Conservation (phyloP, 2,113 vertebrate genomes). For the Helogale parvula region DNA sequence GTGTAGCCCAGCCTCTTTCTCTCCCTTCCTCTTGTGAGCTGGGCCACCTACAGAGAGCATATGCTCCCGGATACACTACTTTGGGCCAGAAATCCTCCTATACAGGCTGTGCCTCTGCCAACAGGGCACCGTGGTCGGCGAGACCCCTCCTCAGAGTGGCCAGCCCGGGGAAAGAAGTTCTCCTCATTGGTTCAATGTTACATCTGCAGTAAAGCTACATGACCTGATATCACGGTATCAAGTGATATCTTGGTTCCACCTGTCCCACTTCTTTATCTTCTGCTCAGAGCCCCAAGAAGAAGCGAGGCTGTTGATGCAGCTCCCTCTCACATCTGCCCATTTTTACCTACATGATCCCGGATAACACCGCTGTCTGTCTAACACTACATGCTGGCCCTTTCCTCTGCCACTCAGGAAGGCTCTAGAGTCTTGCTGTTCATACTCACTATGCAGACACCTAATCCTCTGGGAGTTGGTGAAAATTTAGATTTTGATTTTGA, state of each 20-base stretch:
- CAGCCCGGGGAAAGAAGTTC: not conserved
- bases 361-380: not conserved
- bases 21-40: not conserved
- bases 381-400: not conserved
- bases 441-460: not conserved
- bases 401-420: not conserved
- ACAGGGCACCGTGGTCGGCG: accelerated
- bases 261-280: not conserved
- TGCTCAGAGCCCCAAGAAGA: not conserved
- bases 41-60: not conserved
- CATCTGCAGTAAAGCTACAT: not conserved
- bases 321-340: not conserved
- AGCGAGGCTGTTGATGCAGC: not conserved
- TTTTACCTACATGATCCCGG: not conserved
- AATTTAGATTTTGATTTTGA: not conserved
- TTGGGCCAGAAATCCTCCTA: not conserved
- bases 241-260: not conserved
- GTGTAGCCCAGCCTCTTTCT: not conserved
- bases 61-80: not conserved
- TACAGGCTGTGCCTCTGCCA: not conserved
- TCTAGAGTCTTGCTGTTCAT: not conserved
- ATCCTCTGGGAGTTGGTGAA: not conserved
- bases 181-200: not conserved
- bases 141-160: not conserved
- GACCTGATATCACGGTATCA: not conserved